phyloP scores from a whole-genome alignment of 2,888 invertebrate genomes.

The Metacarcinus magister region DNA sequence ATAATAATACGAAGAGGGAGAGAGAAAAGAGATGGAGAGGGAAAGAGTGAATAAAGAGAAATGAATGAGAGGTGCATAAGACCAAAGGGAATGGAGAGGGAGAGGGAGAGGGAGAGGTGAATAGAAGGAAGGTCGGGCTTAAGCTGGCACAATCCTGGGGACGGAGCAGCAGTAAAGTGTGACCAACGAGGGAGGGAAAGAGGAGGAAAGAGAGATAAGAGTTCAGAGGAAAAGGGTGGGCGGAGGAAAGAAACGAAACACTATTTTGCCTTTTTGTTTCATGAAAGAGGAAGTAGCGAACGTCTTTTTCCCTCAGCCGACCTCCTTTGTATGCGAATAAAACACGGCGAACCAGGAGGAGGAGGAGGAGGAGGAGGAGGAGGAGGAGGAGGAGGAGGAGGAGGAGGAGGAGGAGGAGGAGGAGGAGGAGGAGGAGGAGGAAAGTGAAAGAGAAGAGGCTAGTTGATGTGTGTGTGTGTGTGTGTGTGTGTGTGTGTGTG shows the following conservation, averaged over 20 bases:
- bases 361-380: conserved; percentile 16
- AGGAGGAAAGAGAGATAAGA: neutral
- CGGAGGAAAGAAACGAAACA: neutral
- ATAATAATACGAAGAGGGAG: neutral
- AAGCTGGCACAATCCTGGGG: neutral
- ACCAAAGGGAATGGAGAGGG: neutral
- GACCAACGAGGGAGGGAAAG: neutral
- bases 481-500: conserved; percentile 7
- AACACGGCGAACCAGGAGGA: neutral
- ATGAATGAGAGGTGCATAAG: neutral
- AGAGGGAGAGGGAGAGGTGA: neutral
- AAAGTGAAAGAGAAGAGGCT: neutral
- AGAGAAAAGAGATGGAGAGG: neutral
- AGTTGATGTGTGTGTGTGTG: neutral
- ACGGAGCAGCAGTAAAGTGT: neutral
- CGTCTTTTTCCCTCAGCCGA: conserved; percentile 18
- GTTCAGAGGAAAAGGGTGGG: neutral
- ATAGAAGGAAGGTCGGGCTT: neutral
- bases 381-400: conserved; percentile 18
- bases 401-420: conserved; percentile 31
- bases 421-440: conserved; percentile 4
- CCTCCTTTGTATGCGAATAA: conserved; percentile 27
- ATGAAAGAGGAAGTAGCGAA: neutral
- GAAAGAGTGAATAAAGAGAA: neutral
- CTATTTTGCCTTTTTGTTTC: neutral